A percentile compares a stretch with the other conserved stretches of the same genome.
phyloP scores from a whole-genome alignment of 2,888 invertebrate species.

The Metellina segmentata region DNA sequence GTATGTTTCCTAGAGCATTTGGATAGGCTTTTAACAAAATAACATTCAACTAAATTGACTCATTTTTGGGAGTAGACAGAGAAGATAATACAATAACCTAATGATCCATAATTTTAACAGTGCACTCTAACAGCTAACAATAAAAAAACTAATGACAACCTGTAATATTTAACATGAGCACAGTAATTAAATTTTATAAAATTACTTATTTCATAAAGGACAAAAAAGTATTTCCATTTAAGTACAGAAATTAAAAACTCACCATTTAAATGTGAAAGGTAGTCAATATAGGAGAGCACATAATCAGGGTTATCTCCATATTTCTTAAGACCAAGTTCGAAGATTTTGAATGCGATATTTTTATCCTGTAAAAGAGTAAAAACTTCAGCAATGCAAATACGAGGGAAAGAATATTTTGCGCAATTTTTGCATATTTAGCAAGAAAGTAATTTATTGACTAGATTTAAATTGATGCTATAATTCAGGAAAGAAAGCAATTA shows the following conservation, averaged over 20 bases:
- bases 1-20: too few relatives aligned
- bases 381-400: not conserved
- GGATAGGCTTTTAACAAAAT: too few relatives aligned
- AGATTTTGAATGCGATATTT: slow-evolving; percentile 96
- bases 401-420: too few relatives aligned
- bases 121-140: not conserved
- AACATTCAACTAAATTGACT: too few relatives aligned
- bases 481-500: slow-evolving; percentile 73
- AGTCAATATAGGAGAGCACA: slow-evolving; percentile 97
- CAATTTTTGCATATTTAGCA: not conserved
- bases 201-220: not conserved
- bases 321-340: slow-evolving; percentile 98
- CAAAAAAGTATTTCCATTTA: not conserved
- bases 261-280: slow-evolving; percentile 97
- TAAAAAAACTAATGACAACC: not conserved
- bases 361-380: slow-evolving; percentile 85
- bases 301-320: slow-evolving; percentile 97
- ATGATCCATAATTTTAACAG: not conserved
- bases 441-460: not conserved
- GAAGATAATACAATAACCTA: not conserved
- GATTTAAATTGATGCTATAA: not conserved
- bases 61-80: too few relatives aligned
- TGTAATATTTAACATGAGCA: not conserved
- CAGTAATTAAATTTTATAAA: not conserved
- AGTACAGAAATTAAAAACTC: slow-evolving; percentile 66